A percentile compares a stretch with the other conserved stretches of the same genome.
phyloP scores from a whole-genome alignment of 2,888 invertebrate genomes.

The Galerucella nymphaeae region DNA sequence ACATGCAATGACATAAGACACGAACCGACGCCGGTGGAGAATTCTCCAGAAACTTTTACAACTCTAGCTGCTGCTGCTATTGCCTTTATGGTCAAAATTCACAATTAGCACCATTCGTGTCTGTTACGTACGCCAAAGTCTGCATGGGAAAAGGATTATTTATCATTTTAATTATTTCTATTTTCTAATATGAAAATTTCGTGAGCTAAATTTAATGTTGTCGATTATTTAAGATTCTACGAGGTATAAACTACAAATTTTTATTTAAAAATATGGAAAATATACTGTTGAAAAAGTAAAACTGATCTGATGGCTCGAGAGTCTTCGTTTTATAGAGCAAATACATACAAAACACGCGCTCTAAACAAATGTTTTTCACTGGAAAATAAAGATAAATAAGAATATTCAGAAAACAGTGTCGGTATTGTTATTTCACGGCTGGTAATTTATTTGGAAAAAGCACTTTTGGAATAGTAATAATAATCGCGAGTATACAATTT shows the following conservation, averaged over 20 bases:
- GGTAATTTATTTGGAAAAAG: slow-evolving; percentile 20
- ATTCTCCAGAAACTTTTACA: background rate
- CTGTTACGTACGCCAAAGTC: slow-evolving; percentile 1
- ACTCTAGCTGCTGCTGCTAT: slow-evolving; percentile 18
- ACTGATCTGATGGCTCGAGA: too few relatives aligned
- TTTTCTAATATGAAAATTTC: background rate
- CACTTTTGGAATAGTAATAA: slow-evolving; percentile 16
- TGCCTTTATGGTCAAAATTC: slow-evolving; percentile 37
- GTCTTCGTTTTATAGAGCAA: too few relatives aligned
- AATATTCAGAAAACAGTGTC: too few relatives aligned
- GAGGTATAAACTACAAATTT: too few relatives aligned
- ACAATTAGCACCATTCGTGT: slow-evolving; percentile 37
- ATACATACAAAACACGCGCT: too few relatives aligned
- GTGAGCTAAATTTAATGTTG: too few relatives aligned
- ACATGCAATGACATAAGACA: slow-evolving; percentile 45
- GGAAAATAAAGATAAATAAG: too few relatives aligned
- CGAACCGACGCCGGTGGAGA: slow-evolving; percentile 32
- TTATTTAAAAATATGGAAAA: too few relatives aligned
- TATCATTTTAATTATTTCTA: slow-evolving; percentile 26
- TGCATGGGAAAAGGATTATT: slow-evolving; percentile 13
- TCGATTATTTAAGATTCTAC: too few relatives aligned
- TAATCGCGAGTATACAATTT: slow-evolving; percentile 5
- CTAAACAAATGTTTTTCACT: too few relatives aligned
- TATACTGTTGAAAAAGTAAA: too few relatives aligned
- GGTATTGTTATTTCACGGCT: slow-evolving; percentile 10